phyloP scores from a whole-genome alignment of 1,140 invertebrate species.

The Pteromalus puparum region DNA sequence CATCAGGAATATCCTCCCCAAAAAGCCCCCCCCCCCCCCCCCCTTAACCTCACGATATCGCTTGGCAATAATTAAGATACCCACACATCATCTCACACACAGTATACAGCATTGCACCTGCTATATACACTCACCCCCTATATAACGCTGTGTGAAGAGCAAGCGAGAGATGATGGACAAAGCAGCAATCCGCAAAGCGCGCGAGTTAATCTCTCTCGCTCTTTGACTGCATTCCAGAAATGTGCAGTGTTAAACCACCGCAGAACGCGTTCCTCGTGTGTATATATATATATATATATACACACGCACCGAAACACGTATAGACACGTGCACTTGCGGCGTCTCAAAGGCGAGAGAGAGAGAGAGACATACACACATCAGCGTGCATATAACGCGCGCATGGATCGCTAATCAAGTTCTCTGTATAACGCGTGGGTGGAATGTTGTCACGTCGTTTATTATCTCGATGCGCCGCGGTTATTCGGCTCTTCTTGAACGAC shows the following conservation, averaged over 20 bases:
- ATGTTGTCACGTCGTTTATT: neutral
- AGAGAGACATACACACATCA: neutral
- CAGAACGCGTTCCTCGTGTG: neutral
- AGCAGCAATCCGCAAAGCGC: neutral
- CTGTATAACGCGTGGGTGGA: neutral
- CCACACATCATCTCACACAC: too few relatives aligned
- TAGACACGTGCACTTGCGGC: neutral
- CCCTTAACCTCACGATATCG: too few relatives aligned
- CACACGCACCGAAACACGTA: neutral
- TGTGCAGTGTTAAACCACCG: neutral
- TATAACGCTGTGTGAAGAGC: too few relatives aligned
- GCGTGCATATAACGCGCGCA: neutral
- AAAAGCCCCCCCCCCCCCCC: too few relatives aligned
- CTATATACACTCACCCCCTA: too few relatives aligned
- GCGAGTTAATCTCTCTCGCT: neutral
- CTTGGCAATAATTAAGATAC: too few relatives aligned
- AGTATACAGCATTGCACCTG: too few relatives aligned
- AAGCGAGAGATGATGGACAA: too few relatives aligned
- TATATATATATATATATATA: too few relatives aligned
- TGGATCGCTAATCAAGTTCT: constrained; percentile 16
- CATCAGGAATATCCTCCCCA: too few relatives aligned
- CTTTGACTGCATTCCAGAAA: constrained; percentile 37
- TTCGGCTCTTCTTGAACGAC: too few relatives aligned
- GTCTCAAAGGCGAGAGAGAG: neutral
- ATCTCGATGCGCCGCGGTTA: too few relatives aligned